Conservation (phyloP, 2,113 vertebrate genomes). For the Calidris pygmaea region DNA sequence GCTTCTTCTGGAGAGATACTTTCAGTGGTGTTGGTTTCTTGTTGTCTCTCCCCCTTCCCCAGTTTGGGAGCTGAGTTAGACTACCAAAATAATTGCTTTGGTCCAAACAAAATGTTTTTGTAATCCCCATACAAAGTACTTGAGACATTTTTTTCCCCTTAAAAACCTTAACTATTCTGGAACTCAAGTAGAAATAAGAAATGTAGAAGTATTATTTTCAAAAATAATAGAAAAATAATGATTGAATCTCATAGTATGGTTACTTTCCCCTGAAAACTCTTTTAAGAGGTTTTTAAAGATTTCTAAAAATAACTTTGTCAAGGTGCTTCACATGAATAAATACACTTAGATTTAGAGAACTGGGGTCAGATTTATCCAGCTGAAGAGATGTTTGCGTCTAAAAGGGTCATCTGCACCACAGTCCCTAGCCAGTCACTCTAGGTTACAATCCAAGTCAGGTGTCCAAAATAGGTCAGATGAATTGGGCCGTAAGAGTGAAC, state of each 20-base stretch:
- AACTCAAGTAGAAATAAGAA: not conserved
- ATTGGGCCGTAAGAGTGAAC: not conserved
- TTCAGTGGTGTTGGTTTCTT: fast-evolving
- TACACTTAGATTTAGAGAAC: not conserved
- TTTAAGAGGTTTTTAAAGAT: not conserved
- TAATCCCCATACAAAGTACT: not conserved
- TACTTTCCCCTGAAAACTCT: not conserved
- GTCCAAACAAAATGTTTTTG: not conserved
- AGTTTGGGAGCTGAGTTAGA: not conserved
- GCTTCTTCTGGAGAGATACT: not conserved
- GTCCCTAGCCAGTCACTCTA: not conserved
- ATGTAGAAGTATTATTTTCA: not conserved
- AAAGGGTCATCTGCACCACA: not conserved
- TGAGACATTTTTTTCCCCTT: not conserved
- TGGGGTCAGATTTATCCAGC: not conserved
- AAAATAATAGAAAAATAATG: not conserved
- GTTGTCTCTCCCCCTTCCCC: not conserved
- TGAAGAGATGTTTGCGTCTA: not conserved
- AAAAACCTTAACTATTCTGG: not conserved
- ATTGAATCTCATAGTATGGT: not conserved
- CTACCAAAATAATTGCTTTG: not conserved
- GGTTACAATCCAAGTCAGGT: not conserved
- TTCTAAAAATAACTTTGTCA: not conserved
- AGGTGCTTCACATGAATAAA: not conserved
- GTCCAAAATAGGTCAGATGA: not conserved